Base-by-base conservation (phyloP, 2,797 vertebrate species). In the Oryzias sinensis region DNA sequence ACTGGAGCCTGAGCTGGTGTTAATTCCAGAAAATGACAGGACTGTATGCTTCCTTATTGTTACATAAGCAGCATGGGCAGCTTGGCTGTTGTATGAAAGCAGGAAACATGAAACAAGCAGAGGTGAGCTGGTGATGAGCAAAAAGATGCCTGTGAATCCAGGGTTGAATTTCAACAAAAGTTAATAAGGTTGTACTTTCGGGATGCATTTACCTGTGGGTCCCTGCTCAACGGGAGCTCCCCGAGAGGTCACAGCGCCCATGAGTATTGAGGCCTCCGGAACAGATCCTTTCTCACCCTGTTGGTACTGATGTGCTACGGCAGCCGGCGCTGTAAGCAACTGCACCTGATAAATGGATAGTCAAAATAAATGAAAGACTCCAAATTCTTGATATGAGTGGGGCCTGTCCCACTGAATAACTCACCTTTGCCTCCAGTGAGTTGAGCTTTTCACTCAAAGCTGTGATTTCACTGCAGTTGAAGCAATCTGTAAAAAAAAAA, bases 391-490 rank as follows among this genome's bases (percentile, higher is more conserved):
- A 59, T 62, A 47, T n/a, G 33, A 53, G 22, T n/a, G 9, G 20
- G 41, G 4, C 2, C 14, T 20, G 27, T 59, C 2, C 6, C 25
- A 4, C 53, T 59, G 49, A 11, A 47, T 17, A 33, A n/a, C 52
- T 56, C 68, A 96, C 96, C 94, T 96, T 96, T 0, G 86, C 76
- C 79, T 98, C 96, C 44, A 98, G 88, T 1, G 89, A 90, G 80
- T 77, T 86, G 46, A 97, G 90, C 9, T 92, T 88, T 53, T 94
- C 91, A 0, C 87, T 89, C 65, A 98, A 70, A 73, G 93, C 93
- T 4, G 90, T 87, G 29, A 96, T 81, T 25, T 78, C 90, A 88
- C 93, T 97, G 89, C 96, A 98, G 88, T 98, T 98, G 57, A 95
- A 85, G 83, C 96, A 98, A 84, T 81, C 96, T 98, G 66, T 41